Evolutionary conservation across 2,888 invertebrate genomes (phyloP).

Genomic region (Drosophila colorata): DNA sequence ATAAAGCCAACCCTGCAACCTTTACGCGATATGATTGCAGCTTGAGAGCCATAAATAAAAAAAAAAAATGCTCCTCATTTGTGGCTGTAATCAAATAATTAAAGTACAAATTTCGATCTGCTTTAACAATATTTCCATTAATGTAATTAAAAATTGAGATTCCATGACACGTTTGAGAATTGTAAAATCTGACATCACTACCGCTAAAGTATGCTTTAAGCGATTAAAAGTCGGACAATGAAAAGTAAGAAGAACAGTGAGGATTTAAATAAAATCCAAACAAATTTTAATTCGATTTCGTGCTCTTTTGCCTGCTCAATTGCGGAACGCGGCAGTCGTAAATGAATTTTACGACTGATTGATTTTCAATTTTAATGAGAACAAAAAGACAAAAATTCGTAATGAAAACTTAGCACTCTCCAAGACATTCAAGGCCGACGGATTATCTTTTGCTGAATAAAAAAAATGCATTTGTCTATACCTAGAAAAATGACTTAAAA

Average conservation of each 20-base stretch:
- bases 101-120: background rate
- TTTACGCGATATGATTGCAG: background rate
- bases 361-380: constrained; percentile 54
- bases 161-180: background rate
- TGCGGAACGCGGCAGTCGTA: constrained; percentile 35
- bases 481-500: constrained; percentile 1
- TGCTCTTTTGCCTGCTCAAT: constrained; percentile 1
- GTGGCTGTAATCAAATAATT: background rate
- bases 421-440: constrained; percentile 39
- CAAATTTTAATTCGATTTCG: constrained; percentile 50
- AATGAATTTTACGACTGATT: constrained; percentile 63
- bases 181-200: constrained; percentile 4
- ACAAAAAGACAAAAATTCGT: constrained; percentile 15
- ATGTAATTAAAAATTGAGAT: background rate
- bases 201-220: constrained; percentile 6
- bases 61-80: background rate
- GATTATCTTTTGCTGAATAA: constrained; percentile 35
- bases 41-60: background rate
- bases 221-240: background rate
- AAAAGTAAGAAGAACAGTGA: constrained; percentile 5
- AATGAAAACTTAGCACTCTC: constrained; percentile 31
- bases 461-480: constrained; percentile 46
- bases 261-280: constrained; percentile 40
- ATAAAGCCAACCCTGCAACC: background rate
- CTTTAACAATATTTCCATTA: background rate